phyloP scores from a whole-genome alignment of 1,140 invertebrate genomes.

The Nebria ingens region DNA sequence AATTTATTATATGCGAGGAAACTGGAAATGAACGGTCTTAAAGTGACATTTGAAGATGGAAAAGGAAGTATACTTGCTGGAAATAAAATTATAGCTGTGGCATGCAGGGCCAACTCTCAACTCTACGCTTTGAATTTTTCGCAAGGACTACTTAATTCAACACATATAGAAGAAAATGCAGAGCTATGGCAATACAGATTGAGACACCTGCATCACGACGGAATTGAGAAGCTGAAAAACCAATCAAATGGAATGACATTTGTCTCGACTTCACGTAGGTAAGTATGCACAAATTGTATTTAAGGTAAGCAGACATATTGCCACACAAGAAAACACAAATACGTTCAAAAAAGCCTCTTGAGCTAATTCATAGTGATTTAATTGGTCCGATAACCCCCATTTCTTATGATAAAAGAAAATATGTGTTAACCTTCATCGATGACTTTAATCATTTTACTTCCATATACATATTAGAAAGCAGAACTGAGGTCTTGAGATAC shows the following conservation, averaged over 20 bases:
- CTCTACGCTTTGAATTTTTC: neutral
- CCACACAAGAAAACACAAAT: neutral
- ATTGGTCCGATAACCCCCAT: neutral
- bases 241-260: neutral
- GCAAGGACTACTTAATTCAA: neutral
- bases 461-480: neutral
- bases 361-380: neutral
- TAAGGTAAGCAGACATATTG: neutral
- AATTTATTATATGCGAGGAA: neutral
- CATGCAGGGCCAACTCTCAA: neutral
- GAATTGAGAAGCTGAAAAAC: neutral
- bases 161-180: neutral
- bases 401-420: neutral
- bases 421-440: constrained; percentile 10
- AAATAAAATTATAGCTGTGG: neutral
- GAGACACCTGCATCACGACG: neutral
- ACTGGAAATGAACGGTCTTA: neutral
- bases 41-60: neutral
- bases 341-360: neutral
- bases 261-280: neutral
- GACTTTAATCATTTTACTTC: constrained; percentile 6
- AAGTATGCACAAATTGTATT: neutral
- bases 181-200: neutral
- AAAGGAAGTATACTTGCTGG: neutral
- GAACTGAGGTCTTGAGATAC: neutral